Conservation (phyloP, 1,140 invertebrate species). For the Diachasmimorpha longicaudata region DNA sequence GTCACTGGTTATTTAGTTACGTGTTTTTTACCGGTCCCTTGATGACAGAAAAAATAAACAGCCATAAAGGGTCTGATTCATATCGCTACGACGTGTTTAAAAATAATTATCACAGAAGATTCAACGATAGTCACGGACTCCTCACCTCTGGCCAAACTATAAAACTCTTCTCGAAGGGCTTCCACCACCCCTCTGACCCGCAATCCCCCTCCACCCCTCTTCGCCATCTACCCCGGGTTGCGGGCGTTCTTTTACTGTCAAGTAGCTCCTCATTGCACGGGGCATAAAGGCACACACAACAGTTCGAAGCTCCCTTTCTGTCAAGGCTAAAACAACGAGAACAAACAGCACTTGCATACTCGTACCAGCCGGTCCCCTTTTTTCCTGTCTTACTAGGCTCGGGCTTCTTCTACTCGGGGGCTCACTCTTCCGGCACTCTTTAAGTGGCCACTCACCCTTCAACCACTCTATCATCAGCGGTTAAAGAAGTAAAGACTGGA, state of each 20-base stretch:
- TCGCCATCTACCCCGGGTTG: too few species aligned
- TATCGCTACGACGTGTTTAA: constrained; percentile 63
- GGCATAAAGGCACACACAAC: constrained; percentile 43
- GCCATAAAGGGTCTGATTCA: constrained; percentile 43
- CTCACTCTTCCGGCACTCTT: constrained; percentile 37
- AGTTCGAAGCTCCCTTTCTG: not conserved
- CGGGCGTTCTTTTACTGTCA: not conserved
- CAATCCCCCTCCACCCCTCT: not conserved
- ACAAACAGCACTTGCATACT: not conserved
- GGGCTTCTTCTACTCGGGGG: not conserved
- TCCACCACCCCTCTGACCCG: constrained; percentile 33
- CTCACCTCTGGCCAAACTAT: constrained; percentile 41
- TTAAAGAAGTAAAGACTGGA: constrained; percentile 63
- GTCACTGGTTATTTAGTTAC: constrained; percentile 36
- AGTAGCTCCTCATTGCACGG: constrained; percentile 39
- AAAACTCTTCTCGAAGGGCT: constrained; percentile 29
- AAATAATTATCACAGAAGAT: constrained; percentile 63
- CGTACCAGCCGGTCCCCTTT: not conserved
- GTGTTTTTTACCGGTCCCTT: not conserved
- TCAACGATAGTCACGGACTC: constrained; percentile 62
- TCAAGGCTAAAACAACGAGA: constrained; percentile 11
- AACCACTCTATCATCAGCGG: constrained; percentile 61
- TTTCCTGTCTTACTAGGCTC: not conserved
- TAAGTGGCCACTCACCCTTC: constrained; percentile 53
- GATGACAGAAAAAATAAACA: constrained; percentile 32